These are phyloP conservation scores for Hetaerina titia DNA, from an alignment of 2,888 invertebrate genomes.

Conservation along the genomic window DNA sequence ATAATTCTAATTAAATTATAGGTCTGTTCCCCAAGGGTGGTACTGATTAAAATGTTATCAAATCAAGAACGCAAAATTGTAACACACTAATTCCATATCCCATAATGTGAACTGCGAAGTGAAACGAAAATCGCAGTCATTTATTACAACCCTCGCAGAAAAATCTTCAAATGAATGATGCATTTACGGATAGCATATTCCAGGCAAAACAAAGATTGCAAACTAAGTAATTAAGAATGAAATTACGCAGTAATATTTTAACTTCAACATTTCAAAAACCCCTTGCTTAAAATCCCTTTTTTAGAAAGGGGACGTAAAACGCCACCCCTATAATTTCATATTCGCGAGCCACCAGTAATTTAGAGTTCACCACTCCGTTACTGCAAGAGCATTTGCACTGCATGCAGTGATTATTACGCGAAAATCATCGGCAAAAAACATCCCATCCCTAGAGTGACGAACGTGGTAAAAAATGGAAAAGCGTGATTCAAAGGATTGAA, in stretches of 20 bases:
- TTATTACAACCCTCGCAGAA: neutral
- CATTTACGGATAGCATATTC: neutral
- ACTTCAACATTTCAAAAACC: neutral
- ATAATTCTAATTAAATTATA: constrained; percentile 26
- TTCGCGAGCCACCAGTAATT: too few relatives aligned
- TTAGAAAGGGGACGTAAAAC: neutral
- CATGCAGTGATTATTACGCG: too few relatives aligned
- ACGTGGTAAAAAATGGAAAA: too few relatives aligned
- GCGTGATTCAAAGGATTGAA: too few relatives aligned
- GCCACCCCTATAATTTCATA: neutral
- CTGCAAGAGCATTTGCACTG: too few relatives aligned
- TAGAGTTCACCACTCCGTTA: too few relatives aligned
- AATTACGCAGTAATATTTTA: constrained; percentile 8
- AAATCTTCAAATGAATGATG: neutral
- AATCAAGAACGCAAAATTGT: neutral
- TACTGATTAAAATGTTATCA: constrained; percentile 1
- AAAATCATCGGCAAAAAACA: too few relatives aligned
- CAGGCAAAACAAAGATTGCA: neutral
- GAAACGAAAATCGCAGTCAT: neutral
- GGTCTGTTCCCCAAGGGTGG: neutral
- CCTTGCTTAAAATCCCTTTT: neutral
- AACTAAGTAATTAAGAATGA: neutral
- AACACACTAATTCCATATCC: neutral
- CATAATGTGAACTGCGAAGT: neutral
- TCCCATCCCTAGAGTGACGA: too few relatives aligned